Base-by-base conservation (phyloP, 2,797 vertebrate species). In the Vespertilio murinus region DNA sequence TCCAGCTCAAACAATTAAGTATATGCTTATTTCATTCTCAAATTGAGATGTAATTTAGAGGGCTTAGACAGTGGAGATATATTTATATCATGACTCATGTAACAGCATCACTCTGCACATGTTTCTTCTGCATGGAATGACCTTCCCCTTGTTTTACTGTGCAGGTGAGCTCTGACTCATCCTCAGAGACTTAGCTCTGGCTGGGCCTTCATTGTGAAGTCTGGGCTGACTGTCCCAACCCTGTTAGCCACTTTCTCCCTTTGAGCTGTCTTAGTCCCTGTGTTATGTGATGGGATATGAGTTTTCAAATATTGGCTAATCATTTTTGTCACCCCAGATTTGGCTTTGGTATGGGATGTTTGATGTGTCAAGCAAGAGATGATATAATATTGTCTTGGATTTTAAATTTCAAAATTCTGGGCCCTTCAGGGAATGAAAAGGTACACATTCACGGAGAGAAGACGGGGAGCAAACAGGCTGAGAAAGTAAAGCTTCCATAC, bases 31-130 rank as follows among this genome's bases (percentile, higher is more conserved):
- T 96, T 42, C 23, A 14, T 78, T 91, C 49, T 80, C 77, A 90
- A 91, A 93, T 65, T 93, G 38, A 92, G 67, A 67, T 33, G 10
- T 95, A 71, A 70, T 86, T 91, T 90, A 86, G 40, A 65, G 86
- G 74, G 54, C 16, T 83, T 75, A 80, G 87, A 87, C 13, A 35
- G 40, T 67, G 14, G 40, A 73, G 64, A 70, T 91, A 71, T 47
- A 49, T 94, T 92, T 91, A 94, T 77, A 83, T 69, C 40, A 42
- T 73, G 69, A 91, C 22, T 95, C 59, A 93, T 38, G 25, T 67
- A 82, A 23, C 28, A 88, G 5, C 61, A 75, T 47, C 80, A 79
- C 28, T 93, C 75, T 81, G 59, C 28, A 85, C 61, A 42, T 88
- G 70, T 90, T 92, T 70, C 69, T 18, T 80, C 7, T 84, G 42